Evolutionary conservation across 1,140 invertebrate genomes (phyloP), one percentile per base, ranked within the genome.

Genomic region (Mamestra configurata): DNA sequence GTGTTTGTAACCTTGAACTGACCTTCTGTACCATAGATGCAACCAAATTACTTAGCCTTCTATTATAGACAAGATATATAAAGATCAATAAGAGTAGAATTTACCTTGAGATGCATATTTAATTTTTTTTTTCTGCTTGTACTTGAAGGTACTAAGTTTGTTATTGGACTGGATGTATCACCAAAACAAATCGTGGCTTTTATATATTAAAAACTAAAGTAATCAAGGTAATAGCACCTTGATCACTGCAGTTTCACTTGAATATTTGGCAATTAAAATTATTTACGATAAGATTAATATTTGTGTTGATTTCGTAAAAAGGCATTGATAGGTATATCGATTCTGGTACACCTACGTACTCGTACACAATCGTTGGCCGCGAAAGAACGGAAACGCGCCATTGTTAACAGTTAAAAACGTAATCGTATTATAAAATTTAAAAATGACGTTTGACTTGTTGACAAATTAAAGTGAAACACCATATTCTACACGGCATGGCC

Each of bases 181-280:
- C 49, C 15, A 53, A 22, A 53, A 10, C 18, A 1, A 22, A 53
- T 20, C 51, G 1, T 8, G 1, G 18, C 51, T 53, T 53, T 53
- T 53, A 53, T 73, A 53, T 22, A 53, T 20, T 20, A 53, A 22
- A 53, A 53, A 22, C 6, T 22, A 53, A 53, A 53, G 51, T 20
- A 53, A 53, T 53, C 51, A 53, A 53, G 51, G 51, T 22, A 51
- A 18, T 15, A 6, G 20, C 4, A 53, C 51, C 20, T 53, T 53
- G 51, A 53, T 53, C 22, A 4, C 20, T 22, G 18, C 22, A 53
- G 18, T 53, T 53, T 20, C 51, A 53, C 43, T 31, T 31, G 27
- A 31, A 31, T 31, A 31, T 31, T 31, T 31, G 27, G 27, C 13
- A 4, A 1, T 15, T 15, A 46, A 46, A 2, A 53, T 53, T 53